These are phyloP conservation scores for Amblyornis subalaris DNA, from an alignment of 2,113 vertebrate species.

Conservation along the genomic window DNA sequence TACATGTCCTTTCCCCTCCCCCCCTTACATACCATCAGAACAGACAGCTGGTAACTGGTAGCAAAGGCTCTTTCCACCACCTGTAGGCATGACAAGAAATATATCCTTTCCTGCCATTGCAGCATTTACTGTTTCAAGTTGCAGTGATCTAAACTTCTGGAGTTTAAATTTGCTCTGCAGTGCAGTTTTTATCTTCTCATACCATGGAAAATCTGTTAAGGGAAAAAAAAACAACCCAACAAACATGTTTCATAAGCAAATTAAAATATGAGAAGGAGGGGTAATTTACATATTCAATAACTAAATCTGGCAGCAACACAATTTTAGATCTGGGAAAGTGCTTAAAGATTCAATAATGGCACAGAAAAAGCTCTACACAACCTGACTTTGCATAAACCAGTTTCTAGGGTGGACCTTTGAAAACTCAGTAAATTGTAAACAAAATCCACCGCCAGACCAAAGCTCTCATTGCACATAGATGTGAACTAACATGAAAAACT, in stretches of 20 bases:
- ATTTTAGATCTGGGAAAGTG: neutral
- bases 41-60: slow-evolving; percentile 92
- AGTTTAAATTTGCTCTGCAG: slow-evolving; percentile 81
- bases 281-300: neutral
- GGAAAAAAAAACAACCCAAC: neutral
- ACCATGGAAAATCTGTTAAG: slow-evolving; percentile 89
- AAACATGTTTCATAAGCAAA: neutral
- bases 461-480: neutral
- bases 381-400: neutral
- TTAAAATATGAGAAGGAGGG: neutral
- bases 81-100: slow-evolving; percentile 96
- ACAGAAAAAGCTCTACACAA: neutral
- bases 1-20: no score
- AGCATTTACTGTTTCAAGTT: slow-evolving; percentile 88
- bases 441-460: neutral
- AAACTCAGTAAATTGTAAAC: neutral
- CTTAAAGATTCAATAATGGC: neutral
- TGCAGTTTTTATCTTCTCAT: slow-evolving; percentile 72
- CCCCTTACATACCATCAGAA: slow-evolving; percentile 78
- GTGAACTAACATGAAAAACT: neutral
- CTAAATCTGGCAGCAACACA: neutral
- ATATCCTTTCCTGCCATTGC: slow-evolving; percentile 86
- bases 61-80: slow-evolving; percentile 94
- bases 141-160: slow-evolving; percentile 82
- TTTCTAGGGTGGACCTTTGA: neutral